Percentiles rank a stretch among this genome's conserved stretches.
Evolutionary conservation across 2,113 vertebrate species (phyloP).

Genomic region (Centrocercus urophasianus): DNA sequence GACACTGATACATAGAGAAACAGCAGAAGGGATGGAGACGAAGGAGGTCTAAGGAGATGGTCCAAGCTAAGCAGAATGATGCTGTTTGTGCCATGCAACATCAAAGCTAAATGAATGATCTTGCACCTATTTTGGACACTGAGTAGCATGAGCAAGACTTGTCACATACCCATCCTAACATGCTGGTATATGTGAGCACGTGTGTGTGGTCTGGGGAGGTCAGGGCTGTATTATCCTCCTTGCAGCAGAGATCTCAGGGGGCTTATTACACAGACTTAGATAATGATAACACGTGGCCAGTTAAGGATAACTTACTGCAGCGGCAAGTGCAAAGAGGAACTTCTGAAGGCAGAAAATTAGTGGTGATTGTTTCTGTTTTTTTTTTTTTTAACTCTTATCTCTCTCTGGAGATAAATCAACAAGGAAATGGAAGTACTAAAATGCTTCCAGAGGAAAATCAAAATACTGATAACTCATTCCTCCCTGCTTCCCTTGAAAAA

Average conservation of each 20-base stretch:
- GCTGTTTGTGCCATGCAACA: not conserved
- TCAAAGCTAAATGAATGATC: not conserved
- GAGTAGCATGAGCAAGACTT: not conserved
- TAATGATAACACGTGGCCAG: not conserved
- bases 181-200: not conserved
- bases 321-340: not conserved
- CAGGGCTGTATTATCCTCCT: not conserved
- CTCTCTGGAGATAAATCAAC: not conserved
- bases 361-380: no score
- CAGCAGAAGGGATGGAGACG: not conserved
- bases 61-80: not conserved
- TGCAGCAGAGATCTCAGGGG: not conserved
- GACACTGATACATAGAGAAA: not conserved
- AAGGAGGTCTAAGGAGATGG: not conserved
- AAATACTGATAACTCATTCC: not conserved
- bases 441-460: not conserved
- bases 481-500: not conserved
- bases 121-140: accelerated
- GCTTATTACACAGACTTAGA: not conserved
- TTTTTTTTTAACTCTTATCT: not conserved
- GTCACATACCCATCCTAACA: accelerated
- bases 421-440: not conserved
- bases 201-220: not conserved
- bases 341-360: not conserved
- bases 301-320: not conserved